These are phyloP conservation scores for Halocynthia roretzi DNA, from an alignment of 23 tunicate species.

Conservation along the genomic window DNA sequence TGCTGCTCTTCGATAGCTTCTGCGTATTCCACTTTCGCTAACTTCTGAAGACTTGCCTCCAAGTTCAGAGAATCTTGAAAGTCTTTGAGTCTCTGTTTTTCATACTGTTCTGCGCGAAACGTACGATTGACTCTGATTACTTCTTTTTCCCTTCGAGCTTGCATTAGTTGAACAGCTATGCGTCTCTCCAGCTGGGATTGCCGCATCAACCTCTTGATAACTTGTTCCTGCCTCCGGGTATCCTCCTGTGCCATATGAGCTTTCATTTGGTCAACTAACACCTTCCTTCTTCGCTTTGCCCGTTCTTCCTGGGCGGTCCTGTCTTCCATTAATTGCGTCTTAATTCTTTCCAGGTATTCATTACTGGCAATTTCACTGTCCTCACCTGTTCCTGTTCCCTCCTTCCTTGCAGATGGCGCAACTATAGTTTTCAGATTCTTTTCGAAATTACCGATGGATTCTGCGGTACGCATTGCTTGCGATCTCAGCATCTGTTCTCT, in stretches of 20 bases:
- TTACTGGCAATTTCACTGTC: background rate
- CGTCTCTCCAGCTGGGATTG: constrained; percentile 91
- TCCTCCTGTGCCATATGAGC: constrained; percentile 92
- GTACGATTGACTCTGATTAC: constrained; percentile 64
- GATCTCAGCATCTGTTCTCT: constrained; percentile 38
- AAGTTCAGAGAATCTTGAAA: constrained; percentile 77
- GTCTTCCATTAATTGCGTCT: constrained; percentile 77
- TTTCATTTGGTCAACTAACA: constrained; percentile 94
- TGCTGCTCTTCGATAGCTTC: constrained; percentile 49
- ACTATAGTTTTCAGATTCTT: constrained; percentile 62
- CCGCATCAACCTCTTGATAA: constrained; percentile 80
- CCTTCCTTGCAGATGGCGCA: constrained; percentile 54
- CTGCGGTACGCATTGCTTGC: constrained; percentile 39
- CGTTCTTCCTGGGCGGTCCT: constrained; percentile 77
- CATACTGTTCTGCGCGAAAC: constrained; percentile 72
- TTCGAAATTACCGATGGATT: constrained; percentile 59
- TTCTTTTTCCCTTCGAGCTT: constrained; percentile 80
- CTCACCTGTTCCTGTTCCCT: constrained; percentile 32
- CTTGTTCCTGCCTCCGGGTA: constrained; percentile 79
- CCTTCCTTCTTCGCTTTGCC: constrained; percentile 85
- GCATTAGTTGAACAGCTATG: constrained; percentile 87
- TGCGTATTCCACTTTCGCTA: constrained; percentile 55
- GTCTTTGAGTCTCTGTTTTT: constrained; percentile 74
- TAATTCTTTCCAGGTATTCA: constrained; percentile 67
- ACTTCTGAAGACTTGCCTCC: constrained; percentile 57